Evolutionary conservation across 2,113 vertebrate species (phyloP), one percentile per base, ranked within the genome.

Genomic region (Calypte anna): DNA sequence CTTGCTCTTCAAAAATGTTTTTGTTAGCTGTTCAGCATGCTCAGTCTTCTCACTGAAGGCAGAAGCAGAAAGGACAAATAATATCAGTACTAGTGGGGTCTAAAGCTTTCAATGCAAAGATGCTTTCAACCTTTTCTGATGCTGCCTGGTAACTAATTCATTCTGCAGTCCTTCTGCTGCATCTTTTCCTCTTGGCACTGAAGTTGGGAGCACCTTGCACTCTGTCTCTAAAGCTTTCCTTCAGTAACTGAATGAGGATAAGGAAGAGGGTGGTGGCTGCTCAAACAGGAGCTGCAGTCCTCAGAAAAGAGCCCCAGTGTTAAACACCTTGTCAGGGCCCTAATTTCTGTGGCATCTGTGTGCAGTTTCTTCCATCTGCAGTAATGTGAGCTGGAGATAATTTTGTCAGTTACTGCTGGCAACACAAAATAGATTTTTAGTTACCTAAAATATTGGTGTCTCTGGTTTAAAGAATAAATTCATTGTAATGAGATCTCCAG

Each of bases 121-220:
- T 67, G 59, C 86, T 93, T 75, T 82, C 50, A 20, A 7, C 30
- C 44, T 76, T 90, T 70, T 59, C 75, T 91, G 81, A 68, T 8
- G 7, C 91, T 96, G 90, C 96, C 91, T 95, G 78, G 79, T 86
- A 78, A 53, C 83, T 89, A 75, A 78, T 28, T 91, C 74, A 40
- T 88, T 82, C 68, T 58, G 27, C 84, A 15, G 51, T 83, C 93
- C 76, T 93, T 84, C 15, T 77, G 77, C 67, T 82, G 23, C 93
- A 67, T 66, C 58, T 73, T 67, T 58, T 24, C 68, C 75, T 83
- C 88, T 81, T 86, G 86, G 57, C 48, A 8, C 86, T 69, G 80
- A 13, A 70, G 28, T 20, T 88, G 59, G 89, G 66, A 91, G 92
- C 83, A 82, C 80, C 58, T 95, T 68, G 48, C 3, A 17, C 77